Base-by-base conservation (phyloP, 2,113 vertebrate genomes). In the Phainopepla nitens region DNA sequence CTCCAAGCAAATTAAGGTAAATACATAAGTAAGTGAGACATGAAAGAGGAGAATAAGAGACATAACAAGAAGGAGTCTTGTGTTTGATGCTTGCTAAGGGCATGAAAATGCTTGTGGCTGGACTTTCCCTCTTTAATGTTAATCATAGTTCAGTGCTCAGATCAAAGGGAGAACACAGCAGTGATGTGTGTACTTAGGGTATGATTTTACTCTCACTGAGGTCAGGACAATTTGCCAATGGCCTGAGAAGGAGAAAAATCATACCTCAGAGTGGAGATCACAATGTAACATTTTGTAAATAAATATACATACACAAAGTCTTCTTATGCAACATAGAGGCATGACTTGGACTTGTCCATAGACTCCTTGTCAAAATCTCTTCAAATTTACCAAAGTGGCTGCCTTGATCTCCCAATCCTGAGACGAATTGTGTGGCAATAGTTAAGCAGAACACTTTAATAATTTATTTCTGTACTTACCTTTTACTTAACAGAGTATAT, bases 401-500 rank as follows among this genome's bases (percentile, higher is more conserved):
- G 89, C 91, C 54, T 68, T 87, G 39, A 83, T 75, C 70, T 83
- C 71, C 29, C 88, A 87, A n/a, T 89, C 42, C 60, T 77, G n/a
- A 62, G 53, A 56, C 71, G 94, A 94, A 86, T 89, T 60, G n/a
- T 90, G 33, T 44, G 60, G 27, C 68, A 93, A 94, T 71, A 87
- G 93, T 94, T 96, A 92, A 96, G 66, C n/a, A 85, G 10, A 87
- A n/a, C 39, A 31, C 31, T 81, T 98, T 47, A 96, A 86, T 95
- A 91, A 92, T 97, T 96, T 80, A 94, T 91, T 87, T 70, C 64
- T 90, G 45, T 93, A 90, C 81, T 97, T 97, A 97, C 58, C 41
- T 97, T 95, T 96, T 90, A 23, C 57, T 94, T 97, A 96, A 89
- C 76, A 81, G 64, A 81, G 49, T 87, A 81, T 95, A 81, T 94